Percentiles rank a stretch among this genome's conserved stretches.
phyloP scores from a whole-genome alignment of 2,113 vertebrate species.

The Corythoichthys haematopterus region DNA sequence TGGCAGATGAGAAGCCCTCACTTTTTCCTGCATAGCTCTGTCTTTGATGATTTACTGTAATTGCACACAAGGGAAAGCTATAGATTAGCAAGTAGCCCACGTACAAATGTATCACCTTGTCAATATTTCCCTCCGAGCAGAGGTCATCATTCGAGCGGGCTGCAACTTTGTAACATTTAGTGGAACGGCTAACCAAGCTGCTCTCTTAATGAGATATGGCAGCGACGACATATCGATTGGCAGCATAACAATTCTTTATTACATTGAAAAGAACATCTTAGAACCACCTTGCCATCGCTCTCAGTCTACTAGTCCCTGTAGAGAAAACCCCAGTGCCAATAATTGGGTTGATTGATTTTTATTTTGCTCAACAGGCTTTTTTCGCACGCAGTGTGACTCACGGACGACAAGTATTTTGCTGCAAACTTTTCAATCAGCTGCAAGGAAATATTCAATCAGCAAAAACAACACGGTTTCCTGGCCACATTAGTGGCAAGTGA shows the following conservation, averaged over 20 bases:
- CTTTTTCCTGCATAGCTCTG: slow-evolving; percentile 12
- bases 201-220: slow-evolving; percentile 29
- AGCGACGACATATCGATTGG: slow-evolving; percentile 29
- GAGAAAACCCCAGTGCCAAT: neutral
- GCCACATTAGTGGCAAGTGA: neutral
- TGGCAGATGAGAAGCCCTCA: slow-evolving; percentile 18
- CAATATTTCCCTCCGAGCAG: slow-evolving; percentile 42
- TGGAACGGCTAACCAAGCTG: slow-evolving; percentile 14
- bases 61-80: slow-evolving; percentile 24
- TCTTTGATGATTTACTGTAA: slow-evolving; percentile 44
- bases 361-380: neutral
- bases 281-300: neutral
- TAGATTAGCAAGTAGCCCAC: slow-evolving; percentile 38
- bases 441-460: neutral
- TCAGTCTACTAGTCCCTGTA: neutral
- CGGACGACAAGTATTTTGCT: neutral
- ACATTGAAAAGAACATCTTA: slow-evolving; percentile 11
- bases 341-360: slow-evolving; percentile 15
- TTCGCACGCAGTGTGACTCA: neutral
- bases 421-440: neutral
- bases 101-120: slow-evolving; percentile 23
- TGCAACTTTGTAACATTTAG: slow-evolving; percentile 18
- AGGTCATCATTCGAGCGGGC: slow-evolving; percentile 19
- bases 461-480: neutral
- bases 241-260: slow-evolving; percentile 18